Conservation (phyloP, 2,113 vertebrate species). For the Haliaeetus leucogaster region DNA sequence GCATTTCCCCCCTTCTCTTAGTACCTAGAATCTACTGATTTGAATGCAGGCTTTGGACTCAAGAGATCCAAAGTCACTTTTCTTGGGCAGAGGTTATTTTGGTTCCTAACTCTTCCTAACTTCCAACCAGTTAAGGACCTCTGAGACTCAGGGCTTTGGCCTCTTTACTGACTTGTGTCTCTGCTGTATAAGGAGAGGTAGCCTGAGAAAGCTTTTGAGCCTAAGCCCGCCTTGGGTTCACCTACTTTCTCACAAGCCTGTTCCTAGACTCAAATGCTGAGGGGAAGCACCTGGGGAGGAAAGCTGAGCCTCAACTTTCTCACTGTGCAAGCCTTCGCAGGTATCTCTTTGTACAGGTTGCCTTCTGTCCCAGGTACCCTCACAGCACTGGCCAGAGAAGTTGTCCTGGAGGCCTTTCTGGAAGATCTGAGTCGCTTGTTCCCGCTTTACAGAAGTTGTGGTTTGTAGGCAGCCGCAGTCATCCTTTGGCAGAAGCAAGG, state of each 20-base stretch:
- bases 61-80: neutral
- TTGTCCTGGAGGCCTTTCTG: neutral
- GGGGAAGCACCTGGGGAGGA: neutral
- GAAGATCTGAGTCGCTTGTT: neutral
- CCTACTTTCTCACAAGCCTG: neutral
- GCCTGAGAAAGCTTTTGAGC: neutral
- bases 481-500: neutral
- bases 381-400: neutral
- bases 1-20: neutral
- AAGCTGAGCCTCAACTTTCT: neutral
- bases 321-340: neutral
- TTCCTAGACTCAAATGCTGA: neutral
- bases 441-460: neutral
- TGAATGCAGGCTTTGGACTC: neutral
- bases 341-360: neutral
- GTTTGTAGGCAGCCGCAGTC: neutral
- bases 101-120: neutral
- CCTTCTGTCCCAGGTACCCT: neutral
- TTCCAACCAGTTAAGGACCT: neutral
- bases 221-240: accelerated
- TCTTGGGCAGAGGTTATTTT: neutral
- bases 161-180: neutral
- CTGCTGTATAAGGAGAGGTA: neutral
- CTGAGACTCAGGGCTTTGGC: neutral
- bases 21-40: neutral